Base-by-base conservation (phyloP, 2,113 vertebrate species). In the Diadophis punctatus region DNA sequence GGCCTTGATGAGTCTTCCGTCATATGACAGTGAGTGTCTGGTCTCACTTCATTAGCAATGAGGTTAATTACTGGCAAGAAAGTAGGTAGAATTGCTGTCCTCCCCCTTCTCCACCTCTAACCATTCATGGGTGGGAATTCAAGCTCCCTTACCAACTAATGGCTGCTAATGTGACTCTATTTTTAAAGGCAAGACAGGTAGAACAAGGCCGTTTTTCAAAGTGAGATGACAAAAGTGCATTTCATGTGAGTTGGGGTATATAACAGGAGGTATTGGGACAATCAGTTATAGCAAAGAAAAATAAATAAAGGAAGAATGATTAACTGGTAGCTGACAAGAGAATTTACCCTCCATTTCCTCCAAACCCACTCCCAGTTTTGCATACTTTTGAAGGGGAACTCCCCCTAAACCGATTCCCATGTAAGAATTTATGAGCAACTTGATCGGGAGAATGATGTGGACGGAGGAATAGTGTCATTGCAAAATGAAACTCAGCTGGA, bases 11-110 rank as follows among this genome's bases (percentile, higher is more conserved):
- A 95, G 95, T 95, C 92, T 93, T 95, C 93, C 88, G 27, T 94
- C 95, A 95, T 18, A 58, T 63, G 95, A 92, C 90, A 90, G 93
- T 96, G 96, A 94, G 93, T 92, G 90, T 95, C 95, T 97, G 91
- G 96, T 93, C 90, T 92, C 95, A 91, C 96, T 96, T 97, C 97
- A 97, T 97, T 97, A 97, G 94, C 93, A 39, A 93, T 4, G 43
- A 94, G 95, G 96, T 97, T 97, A 97, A 97, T 97, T 96, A 95
- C 94, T 92, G 91, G 87, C 90, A 92, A 94, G 93, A 86, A 96
- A 92, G 94, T 94, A 93, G 94, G 87, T 90, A 95, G 58, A 80
- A 93, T 94, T 95, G 91, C 92, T 51, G 89, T 95, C 85, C 90
- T 51, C 90, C 93, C 86, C 86, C 22, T 89, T 58, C 51, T 52